Percentiles rank a stretch among this genome's conserved stretches.
These are phyloP conservation scores for Diplodus sargus DNA, from an alignment of 2,797 vertebrate species.

Conservation along the genomic window DNA sequence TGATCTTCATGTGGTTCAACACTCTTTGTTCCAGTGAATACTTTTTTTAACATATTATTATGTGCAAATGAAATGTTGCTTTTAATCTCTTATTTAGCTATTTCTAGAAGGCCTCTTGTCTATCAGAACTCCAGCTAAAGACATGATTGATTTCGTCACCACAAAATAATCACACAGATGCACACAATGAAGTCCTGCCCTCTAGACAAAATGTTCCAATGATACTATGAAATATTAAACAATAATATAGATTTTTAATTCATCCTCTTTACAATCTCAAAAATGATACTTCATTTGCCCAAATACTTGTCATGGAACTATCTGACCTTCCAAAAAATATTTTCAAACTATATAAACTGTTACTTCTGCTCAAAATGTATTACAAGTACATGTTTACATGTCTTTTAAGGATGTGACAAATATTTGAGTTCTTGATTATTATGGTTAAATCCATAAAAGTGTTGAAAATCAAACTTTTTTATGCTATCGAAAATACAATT, in stretches of 20 bases:
- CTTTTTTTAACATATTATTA: no score
- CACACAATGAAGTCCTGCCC: neutral
- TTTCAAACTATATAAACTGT: neutral
- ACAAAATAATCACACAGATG: no score
- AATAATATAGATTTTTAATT: neutral
- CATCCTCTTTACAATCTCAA: neutral
- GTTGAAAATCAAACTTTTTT: neutral
- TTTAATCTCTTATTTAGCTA: no score
- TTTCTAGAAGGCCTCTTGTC: no score
- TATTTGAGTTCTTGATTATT: neutral
- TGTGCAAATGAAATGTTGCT: no score
- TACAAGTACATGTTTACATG: no score
- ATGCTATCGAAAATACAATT: neutral
- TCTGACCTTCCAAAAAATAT: neutral
- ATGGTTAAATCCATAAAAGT: neutral
- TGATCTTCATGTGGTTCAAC: no score
- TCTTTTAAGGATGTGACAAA: no score
- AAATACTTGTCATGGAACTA: neutral
- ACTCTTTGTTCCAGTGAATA: no score
- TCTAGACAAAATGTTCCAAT: neutral
- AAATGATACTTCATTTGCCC: neutral
- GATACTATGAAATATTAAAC: neutral
- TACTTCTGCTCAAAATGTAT: neutral
- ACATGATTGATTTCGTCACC: no score
- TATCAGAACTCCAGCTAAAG: no score